Evolutionary conservation across 1,140 invertebrate species (phyloP), one percentile per base, ranked within the genome.

Genomic region (Aphidius ervi): DNA sequence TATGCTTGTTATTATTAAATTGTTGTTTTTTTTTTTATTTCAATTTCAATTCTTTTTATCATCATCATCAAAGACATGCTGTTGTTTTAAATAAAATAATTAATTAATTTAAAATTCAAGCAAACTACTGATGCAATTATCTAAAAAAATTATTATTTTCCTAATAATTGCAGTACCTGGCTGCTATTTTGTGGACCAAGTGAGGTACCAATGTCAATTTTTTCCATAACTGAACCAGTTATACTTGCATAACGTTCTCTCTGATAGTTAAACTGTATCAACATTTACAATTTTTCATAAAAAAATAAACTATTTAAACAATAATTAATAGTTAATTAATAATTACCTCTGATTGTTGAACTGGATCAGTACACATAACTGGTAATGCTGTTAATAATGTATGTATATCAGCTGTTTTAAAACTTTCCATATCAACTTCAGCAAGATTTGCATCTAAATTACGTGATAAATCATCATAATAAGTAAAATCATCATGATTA

Each of bases 391-490:
- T 88, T 49, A 94, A 83, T 68, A 94, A 81, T 61, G 89, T 90
- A 71, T 93, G 90, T 70, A 96, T 95, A 71, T 96, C 93, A 77
- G 94, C 89, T 7, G 91, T 92, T 63, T 88, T 86, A 80, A 94
- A 95, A 73, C 92, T 92, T 77, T 96, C 93, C 89, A 96, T 96
- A 75, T 95, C 94, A 42, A 94, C 93, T 79, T 95, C 91, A 37
- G 94, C 94, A 65, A 96, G 83, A 76, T 95, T 95, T 58, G 92
- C 92, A 79, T 96, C 94, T 71, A 95, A 82, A 74, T 95, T 92
- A 70, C 90, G 86, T 46, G 92, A 87, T 63, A 94, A 77, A 69
- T 91, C 91, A 72, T 94, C 92, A 72, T 94, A 94, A 67, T 89
- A 89, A 58, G 87, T 85, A 59, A 89, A 77, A 68, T 88, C 86